Evolutionary conservation across 2,888 invertebrate genomes (phyloP).

Genomic region (Pseudoips prasinana): DNA sequence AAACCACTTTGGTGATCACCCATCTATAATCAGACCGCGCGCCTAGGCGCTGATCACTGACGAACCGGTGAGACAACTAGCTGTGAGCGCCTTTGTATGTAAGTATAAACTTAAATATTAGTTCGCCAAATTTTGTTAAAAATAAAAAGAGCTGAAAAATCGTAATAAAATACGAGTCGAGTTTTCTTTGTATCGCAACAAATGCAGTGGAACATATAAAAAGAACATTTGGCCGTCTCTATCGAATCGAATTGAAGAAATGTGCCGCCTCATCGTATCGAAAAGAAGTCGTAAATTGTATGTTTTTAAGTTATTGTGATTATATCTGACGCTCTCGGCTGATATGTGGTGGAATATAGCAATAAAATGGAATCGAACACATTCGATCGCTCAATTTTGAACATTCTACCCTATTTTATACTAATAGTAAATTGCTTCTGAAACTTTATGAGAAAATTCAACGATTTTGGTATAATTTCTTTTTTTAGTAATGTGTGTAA

Average conservation of each 20-base stretch:
- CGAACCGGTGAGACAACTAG: too few relatives aligned
- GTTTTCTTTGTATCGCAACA: slow-evolving; percentile 43
- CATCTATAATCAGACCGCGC: too few relatives aligned
- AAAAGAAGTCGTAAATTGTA: slow-evolving; percentile 57
- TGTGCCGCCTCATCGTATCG: slow-evolving; percentile 59
- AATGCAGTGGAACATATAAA: slow-evolving; percentile 44
- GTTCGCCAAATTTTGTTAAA: too few relatives aligned
- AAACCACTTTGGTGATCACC: too few relatives aligned
- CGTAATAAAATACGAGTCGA: slow-evolving; percentile 54
- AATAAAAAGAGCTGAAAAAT: slow-evolving; percentile 27
- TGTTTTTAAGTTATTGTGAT: slow-evolving; percentile 48
- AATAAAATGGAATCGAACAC: slow-evolving; percentile 57
- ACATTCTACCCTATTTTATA: background rate
- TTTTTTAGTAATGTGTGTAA: too few relatives aligned
- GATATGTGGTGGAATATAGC: slow-evolving; percentile 42
- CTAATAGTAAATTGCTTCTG: too few relatives aligned
- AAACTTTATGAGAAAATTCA: too few relatives aligned
- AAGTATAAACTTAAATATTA: too few relatives aligned
- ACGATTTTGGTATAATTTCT: too few relatives aligned
- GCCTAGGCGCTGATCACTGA: too few relatives aligned
- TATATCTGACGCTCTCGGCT: slow-evolving; percentile 48
- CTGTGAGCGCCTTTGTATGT: too few relatives aligned
- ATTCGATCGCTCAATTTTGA: slow-evolving; percentile 30
- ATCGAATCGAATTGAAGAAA: slow-evolving; percentile 57
- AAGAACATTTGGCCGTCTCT: slow-evolving; percentile 38